Conservation (phyloP, 2,113 vertebrate species). For the Tyto alba region DNA sequence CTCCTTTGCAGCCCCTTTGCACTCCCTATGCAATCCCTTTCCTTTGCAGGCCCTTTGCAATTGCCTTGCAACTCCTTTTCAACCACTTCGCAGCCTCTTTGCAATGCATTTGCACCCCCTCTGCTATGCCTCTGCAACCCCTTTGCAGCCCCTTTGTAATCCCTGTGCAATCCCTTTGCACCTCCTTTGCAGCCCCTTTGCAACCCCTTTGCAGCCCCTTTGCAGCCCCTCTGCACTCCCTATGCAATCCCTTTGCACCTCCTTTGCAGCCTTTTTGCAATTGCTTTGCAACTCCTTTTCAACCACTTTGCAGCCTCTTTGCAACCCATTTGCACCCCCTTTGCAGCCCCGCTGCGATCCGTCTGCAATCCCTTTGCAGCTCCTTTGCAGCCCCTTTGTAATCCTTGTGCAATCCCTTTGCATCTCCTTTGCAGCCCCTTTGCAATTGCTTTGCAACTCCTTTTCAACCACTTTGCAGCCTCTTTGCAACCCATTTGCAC, state of each 20-base stretch:
- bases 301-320: neutral
- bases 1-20: neutral
- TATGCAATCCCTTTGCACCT: too few relatives aligned
- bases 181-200: neutral
- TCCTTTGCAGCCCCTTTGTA: neutral
- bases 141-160: neutral
- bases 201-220: accelerated
- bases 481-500: neutral
- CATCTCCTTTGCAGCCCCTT: neutral
- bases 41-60: neutral
- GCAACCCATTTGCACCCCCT: neutral
- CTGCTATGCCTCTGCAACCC: too few relatives aligned
- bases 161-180: too few relatives aligned
- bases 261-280: neutral
- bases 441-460: neutral
- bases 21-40: too few relatives aligned
- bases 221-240: neutral
- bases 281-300: neutral
- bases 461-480: too few relatives aligned
- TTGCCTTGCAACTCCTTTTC: neutral
- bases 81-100: neutral
- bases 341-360: neutral
- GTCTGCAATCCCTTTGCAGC: too few relatives aligned
- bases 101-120: neutral
- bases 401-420: too few relatives aligned